These are phyloP conservation scores for Ceyx melanurus DNA, from an alignment of 2,113 vertebrate species.

Conservation along the genomic window DNA sequence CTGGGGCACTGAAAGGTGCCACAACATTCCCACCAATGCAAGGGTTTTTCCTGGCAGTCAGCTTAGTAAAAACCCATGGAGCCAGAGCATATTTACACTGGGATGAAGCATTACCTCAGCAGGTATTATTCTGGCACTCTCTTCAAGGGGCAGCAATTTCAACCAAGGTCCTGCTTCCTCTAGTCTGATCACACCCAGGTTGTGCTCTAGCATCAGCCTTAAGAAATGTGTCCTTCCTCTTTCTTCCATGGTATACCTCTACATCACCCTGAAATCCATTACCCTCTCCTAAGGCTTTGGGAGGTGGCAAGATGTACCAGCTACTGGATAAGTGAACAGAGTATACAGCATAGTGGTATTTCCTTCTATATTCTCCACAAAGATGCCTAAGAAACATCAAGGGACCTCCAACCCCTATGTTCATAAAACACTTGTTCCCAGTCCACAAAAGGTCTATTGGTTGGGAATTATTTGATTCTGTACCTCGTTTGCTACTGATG, in stretches of 20 bases:
- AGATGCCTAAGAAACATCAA: neutral
- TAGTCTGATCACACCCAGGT: constrained; percentile 12
- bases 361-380: neutral
- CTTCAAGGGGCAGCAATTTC: neutral
- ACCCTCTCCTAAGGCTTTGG: constrained; percentile 5
- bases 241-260: neutral
- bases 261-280: constrained; percentile 42
- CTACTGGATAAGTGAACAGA: neutral
- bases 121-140: neutral
- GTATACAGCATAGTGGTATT: neutral
- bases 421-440: neutral
- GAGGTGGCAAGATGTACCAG: neutral
- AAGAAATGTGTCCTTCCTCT: constrained; percentile 1
- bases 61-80: neutral
- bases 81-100: rapidly evolving
- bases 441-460: neutral
- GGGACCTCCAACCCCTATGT: neutral
- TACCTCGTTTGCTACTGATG: neutral
- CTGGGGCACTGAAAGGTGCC: neutral
- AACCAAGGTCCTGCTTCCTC: neutral
- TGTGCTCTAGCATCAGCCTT: constrained; percentile 15
- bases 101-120: neutral
- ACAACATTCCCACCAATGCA: neutral
- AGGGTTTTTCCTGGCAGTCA: neutral
- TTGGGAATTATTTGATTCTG: neutral